Conservation (phyloP, 92 coral and sea anemone genomes). For the Muricea muricata region DNA sequence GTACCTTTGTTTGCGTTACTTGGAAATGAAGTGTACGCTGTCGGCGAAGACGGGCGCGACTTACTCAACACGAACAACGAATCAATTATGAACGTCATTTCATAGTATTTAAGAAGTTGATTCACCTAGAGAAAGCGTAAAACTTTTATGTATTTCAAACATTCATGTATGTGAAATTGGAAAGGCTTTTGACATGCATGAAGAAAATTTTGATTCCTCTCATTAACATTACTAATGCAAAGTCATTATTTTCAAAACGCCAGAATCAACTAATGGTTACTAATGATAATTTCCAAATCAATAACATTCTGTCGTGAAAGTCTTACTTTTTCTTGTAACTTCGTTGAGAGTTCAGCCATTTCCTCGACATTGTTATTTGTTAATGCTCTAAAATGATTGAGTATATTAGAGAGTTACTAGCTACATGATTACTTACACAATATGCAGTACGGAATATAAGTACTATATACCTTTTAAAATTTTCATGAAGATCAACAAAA, state of each 20-base stretch:
- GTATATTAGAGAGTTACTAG: no score
- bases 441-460: no score
- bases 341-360: conserved; percentile 10
- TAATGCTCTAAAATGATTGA: conserved; percentile 21
- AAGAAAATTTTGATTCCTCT: no score
- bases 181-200: no score
- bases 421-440: no score
- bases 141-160: no score
- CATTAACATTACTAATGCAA: no score
- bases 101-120: conserved; percentile 81
- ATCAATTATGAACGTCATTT: conserved; percentile 81
- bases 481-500: conserved; percentile 72
- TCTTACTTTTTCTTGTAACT: conserved; percentile 19
- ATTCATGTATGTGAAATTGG: no score
- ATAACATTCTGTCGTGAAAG: neutral
- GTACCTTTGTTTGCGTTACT: conserved; percentile 14
- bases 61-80: conserved; percentile 77
- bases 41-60: conserved; percentile 82
- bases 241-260: no score
- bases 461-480: conserved; percentile 62
- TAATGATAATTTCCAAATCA: no score
- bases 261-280: no score
- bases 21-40: neutral
- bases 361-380: neutral
- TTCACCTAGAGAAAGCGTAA: conserved; percentile 72